Percentiles rank a stretch among this genome's conserved stretches.
These are phyloP conservation scores for Pomatostomus ruficeps DNA, from an alignment of 2,113 vertebrate species.

Conservation along the genomic window DNA sequence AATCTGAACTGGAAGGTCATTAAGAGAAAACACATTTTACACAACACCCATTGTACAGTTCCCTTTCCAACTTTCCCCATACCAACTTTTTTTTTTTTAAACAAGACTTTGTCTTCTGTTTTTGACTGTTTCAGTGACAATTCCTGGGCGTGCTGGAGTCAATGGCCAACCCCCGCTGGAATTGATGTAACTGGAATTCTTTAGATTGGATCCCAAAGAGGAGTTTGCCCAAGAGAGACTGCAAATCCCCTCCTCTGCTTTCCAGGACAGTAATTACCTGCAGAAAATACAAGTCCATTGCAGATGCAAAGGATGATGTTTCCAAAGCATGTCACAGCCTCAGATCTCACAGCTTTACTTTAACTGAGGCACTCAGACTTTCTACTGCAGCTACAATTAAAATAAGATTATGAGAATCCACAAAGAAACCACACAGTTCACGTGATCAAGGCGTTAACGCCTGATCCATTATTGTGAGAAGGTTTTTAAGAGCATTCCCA, in stretches of 20 bases:
- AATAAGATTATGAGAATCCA: not conserved
- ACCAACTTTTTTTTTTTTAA: not conserved
- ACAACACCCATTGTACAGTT: conserved; percentile 23
- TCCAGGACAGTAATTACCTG: not conserved
- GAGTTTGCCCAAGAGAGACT: not conserved
- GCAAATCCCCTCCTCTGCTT: not conserved
- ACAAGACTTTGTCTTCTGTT: not conserved
- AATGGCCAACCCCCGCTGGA: not conserved
- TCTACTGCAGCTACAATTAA: conserved; percentile 3
- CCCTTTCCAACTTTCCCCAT: conserved; percentile 36
- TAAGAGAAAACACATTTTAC: conserved; percentile 55
- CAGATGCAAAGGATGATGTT: not conserved
- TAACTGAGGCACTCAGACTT: not conserved
- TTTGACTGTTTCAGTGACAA: not conserved
- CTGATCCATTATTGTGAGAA: not conserved
- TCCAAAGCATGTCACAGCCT: not conserved
- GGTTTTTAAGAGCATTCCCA: conserved; percentile 2
- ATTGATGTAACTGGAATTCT: not conserved
- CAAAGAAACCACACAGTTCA: not conserved
- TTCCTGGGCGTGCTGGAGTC: not conserved
- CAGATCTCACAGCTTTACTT: not conserved
- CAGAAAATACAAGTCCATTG: not conserved
- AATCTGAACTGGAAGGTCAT: conserved; percentile 53
- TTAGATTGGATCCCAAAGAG: not conserved
- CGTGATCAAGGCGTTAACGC: not conserved